Evolutionary conservation across 2,797 vertebrate genomes (phyloP).

Genomic region (Halcyon badia): DNA sequence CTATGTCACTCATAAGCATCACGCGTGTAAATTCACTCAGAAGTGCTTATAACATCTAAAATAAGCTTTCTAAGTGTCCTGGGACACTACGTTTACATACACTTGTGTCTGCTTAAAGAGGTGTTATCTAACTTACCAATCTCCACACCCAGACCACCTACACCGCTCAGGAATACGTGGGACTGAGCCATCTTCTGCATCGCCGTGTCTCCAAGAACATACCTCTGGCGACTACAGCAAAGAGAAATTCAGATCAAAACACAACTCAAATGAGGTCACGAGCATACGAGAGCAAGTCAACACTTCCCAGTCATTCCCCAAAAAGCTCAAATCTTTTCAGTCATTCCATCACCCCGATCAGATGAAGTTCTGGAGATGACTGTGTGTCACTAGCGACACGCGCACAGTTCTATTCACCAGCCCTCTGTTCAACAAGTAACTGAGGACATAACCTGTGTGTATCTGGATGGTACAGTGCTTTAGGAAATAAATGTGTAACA

Average conservation of each 20-base stretch:
- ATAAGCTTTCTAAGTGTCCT: neutral
- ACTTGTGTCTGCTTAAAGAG: neutral
- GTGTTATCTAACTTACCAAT: constrained; percentile 86
- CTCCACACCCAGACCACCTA: constrained; percentile 94
- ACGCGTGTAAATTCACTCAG: neutral
- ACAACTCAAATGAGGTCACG: neutral
- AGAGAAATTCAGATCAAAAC: neutral
- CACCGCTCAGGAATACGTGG: constrained; percentile 93
- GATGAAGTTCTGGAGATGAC: neutral
- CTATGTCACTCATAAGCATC: fast-evolving
- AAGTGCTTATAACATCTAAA: neutral
- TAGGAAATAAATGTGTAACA: neutral
- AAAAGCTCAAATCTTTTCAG: neutral
- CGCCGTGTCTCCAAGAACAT: constrained; percentile 96
- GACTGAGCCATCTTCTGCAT: constrained; percentile 99
- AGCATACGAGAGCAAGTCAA: neutral
- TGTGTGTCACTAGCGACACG: fast-evolving
- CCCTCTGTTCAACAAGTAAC: neutral
- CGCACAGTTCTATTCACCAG: neutral
- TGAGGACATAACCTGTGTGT: neutral
- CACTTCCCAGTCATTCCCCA: neutral
- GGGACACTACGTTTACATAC: neutral
- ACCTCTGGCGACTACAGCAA: constrained; percentile 91
- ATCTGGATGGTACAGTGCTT: neutral
- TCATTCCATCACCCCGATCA: neutral